Percentiles rank a stretch among this genome's conserved stretches.
Conservation (phyloP, 2,888 invertebrate genomes). For the Ganaspis brasiliensis region DNA sequence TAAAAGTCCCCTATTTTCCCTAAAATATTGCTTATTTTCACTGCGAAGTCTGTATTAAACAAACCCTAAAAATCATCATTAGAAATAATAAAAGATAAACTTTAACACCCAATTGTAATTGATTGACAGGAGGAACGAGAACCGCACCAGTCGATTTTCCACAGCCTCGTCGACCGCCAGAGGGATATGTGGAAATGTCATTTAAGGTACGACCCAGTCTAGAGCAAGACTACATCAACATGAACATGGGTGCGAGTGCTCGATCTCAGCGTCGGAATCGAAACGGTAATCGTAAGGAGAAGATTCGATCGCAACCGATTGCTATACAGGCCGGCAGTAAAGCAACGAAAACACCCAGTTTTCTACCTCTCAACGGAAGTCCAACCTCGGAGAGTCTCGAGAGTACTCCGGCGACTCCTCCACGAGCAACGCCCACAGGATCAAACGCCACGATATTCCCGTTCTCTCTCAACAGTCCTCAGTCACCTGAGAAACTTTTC, state of each 20-base stretch:
- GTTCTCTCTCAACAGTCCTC: constrained; percentile 86
- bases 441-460: constrained; percentile 86
- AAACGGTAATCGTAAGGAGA: constrained; percentile 77
- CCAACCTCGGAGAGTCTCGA: constrained; percentile 79
- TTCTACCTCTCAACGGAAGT: constrained; percentile 80
- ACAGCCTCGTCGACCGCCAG: constrained; percentile 80
- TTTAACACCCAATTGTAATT: neutral
- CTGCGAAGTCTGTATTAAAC: too few relatives aligned
- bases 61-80: too few relatives aligned
- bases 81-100: too few relatives aligned
- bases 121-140: constrained; percentile 70
- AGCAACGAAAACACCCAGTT: constrained; percentile 75
- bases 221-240: constrained; percentile 83
- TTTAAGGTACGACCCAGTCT: constrained; percentile 79
- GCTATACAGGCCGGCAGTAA: constrained; percentile 82
- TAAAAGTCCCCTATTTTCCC: too few relatives aligned
- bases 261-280: constrained; percentile 69
- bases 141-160: constrained; percentile 80
- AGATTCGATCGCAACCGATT: constrained; percentile 85
- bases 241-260: constrained; percentile 78
- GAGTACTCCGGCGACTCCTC: constrained; percentile 81
- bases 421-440: constrained; percentile 83
- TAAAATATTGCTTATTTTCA: too few relatives aligned
- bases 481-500: constrained; percentile 83
- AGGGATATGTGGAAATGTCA: constrained; percentile 87